These are phyloP conservation scores for Darevskia mixta DNA, from an alignment of 2,797 vertebrate species.

Conservation along the genomic window DNA sequence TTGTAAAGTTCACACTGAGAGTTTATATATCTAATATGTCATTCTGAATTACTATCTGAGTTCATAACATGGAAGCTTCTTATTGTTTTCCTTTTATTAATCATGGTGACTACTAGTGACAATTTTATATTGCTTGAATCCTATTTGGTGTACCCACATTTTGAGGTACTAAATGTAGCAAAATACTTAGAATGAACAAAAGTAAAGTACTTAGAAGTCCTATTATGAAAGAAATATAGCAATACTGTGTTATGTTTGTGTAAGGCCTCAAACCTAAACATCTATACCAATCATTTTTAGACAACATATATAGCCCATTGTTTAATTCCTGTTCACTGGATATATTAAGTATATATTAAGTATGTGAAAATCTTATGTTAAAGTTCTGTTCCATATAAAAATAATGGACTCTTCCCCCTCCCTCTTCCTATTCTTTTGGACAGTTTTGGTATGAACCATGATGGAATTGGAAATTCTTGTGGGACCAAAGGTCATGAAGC, in stretches of 20 bases:
- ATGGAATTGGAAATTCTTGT: constrained; percentile 97
- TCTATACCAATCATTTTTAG: background rate
- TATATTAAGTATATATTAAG: background rate
- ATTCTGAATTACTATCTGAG: background rate
- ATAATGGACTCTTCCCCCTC: constrained; percentile 48
- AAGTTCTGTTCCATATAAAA: constrained; percentile 50
- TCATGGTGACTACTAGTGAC: too few species aligned
- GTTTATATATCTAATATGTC: background rate
- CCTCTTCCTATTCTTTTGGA: constrained; percentile 62
- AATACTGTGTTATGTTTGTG: background rate
- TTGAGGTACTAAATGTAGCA: background rate
- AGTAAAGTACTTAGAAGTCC: background rate
- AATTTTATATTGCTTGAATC: background rate
- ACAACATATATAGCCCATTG: background rate
- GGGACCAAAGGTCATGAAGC: constrained; percentile 98
- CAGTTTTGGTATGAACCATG: constrained; percentile 99
- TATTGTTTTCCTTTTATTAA: background rate
- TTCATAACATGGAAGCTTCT: background rate
- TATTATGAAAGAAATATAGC: background rate
- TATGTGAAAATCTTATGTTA: constrained; percentile 30
- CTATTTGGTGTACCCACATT: background rate
- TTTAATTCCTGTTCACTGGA: background rate
- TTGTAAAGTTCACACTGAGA: background rate
- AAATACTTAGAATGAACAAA: background rate
- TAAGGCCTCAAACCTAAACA: background rate